These are phyloP conservation scores for Pygoscelis antarcticus DNA, from an alignment of 2,113 vertebrate genomes.

Conservation along the genomic window DNA sequence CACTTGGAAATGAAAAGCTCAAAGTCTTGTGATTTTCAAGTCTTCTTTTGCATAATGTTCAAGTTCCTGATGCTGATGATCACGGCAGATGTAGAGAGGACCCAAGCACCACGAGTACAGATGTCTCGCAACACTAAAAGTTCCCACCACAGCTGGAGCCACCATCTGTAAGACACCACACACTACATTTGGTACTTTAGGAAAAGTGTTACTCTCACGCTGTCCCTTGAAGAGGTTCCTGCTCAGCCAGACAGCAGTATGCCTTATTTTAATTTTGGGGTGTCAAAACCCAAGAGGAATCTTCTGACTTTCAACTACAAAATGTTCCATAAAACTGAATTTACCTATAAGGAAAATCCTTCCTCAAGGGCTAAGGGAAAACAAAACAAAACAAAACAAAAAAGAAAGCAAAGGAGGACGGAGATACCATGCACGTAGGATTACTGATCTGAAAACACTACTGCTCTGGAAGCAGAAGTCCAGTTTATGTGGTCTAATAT, in stretches of 20 bases:
- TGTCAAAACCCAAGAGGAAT: neutral
- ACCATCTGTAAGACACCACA: neutral
- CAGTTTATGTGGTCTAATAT: neutral
- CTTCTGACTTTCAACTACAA: neutral
- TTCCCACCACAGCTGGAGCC: neutral
- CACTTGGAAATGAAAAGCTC: neutral
- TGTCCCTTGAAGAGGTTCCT: neutral
- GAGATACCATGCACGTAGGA: no score
- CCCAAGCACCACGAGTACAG: neutral
- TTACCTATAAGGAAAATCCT: neutral
- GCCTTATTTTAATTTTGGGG: neutral
- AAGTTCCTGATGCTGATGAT: neutral
- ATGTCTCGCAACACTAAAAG: neutral
- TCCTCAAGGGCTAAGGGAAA: neutral
- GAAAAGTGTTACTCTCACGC: neutral
- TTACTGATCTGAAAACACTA: neutral
- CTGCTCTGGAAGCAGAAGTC: neutral
- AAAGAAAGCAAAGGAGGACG: neutral
- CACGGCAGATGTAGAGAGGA: neutral
- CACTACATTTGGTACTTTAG: neutral
- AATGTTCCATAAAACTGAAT: neutral
- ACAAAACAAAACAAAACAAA: neutral
- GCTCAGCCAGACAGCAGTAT: neutral
- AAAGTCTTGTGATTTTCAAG: neutral
- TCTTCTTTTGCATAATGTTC: neutral